These are phyloP conservation scores for Archocentrus centrarchus DNA, from an alignment of 2,113 vertebrate genomes.

Conservation along the genomic window DNA sequence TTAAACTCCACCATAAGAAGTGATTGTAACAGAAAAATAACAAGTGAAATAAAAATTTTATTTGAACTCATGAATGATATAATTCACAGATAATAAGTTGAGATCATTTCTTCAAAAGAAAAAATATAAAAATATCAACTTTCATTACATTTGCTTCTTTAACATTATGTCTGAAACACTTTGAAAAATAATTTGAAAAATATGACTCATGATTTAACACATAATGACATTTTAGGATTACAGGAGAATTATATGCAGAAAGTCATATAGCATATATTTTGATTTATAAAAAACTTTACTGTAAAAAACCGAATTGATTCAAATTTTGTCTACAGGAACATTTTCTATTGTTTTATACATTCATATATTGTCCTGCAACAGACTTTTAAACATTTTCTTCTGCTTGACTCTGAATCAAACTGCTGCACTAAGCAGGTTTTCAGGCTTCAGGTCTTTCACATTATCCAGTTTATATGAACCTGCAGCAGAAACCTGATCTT, in stretches of 20 bases:
- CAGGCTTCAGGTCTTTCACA: background rate
- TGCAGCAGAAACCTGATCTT: background rate
- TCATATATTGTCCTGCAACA: no score
- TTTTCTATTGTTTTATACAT: background rate
- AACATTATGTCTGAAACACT: background rate
- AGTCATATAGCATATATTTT: background rate
- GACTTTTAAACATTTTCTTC: background rate
- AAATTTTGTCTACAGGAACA: background rate
- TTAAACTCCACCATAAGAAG: no score
- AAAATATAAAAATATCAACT: background rate
- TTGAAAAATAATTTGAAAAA: background rate
- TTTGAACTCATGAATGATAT: background rate
- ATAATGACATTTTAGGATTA: background rate
- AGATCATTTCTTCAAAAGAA: background rate
- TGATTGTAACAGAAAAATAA: no score
- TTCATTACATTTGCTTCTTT: background rate
- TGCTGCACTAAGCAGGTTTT: background rate
- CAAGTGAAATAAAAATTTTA: no score
- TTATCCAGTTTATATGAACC: background rate
- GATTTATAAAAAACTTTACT: background rate
- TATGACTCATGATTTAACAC: accelerated
- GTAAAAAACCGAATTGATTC: background rate
- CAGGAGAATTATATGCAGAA: background rate
- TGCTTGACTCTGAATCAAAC: background rate
- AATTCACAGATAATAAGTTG: background rate